Base-by-base conservation (phyloP, 2,888 invertebrate genomes). In the Pseudanteris insignis region DNA sequence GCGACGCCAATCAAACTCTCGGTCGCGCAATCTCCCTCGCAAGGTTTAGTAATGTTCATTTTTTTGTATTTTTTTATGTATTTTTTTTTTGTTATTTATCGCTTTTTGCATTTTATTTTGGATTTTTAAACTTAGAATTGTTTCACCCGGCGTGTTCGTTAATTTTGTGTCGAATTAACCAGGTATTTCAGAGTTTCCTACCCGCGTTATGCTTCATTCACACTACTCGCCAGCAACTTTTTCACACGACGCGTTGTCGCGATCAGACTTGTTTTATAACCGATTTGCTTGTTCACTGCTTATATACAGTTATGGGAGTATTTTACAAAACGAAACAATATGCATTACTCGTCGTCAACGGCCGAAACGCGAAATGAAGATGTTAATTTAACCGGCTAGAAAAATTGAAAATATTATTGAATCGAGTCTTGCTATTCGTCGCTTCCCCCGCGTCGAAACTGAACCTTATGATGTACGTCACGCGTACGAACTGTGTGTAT, bases 191-290 rank as follows among this genome's bases (percentile, higher is more conserved):
- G 77, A 78, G 75, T 79, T 75, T 79, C 78, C 79, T 79, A 79
- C 78, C 79, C 79, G 78, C 79, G 79, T 79, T 79, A 77, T 79
- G 79, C 78, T 78, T 78, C 77, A 77, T 73, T 75, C 73, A 70
- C 72, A 75, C 74, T 73, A 73, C 76, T 75, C 76, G 74, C 77
- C 72, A 70, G 74, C 74, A 77, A 65, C 64, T 38, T 25, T 3
- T 38, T 51, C n/a, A n/a, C 37, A 29, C 53, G 53, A 21, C 37
- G 40, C 37, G 25, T 32, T 13, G 37, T 32, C 44, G 38, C 54
- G 25, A 2, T 26, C 37, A 14, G 26, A 57, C 50, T 57, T 43
- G 48, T 48, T n/a, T n/a, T n/a, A n/a, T n/a, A n/a, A n/a, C n/a
- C n/a, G n/a, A n/a, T n/a, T n/a, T 48, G 57, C 47, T 57, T 54